Evolutionary conservation across 2,888 invertebrate species (phyloP), one percentile per base, ranked within the genome.

Genomic region (Eubasilissa splendida): DNA sequence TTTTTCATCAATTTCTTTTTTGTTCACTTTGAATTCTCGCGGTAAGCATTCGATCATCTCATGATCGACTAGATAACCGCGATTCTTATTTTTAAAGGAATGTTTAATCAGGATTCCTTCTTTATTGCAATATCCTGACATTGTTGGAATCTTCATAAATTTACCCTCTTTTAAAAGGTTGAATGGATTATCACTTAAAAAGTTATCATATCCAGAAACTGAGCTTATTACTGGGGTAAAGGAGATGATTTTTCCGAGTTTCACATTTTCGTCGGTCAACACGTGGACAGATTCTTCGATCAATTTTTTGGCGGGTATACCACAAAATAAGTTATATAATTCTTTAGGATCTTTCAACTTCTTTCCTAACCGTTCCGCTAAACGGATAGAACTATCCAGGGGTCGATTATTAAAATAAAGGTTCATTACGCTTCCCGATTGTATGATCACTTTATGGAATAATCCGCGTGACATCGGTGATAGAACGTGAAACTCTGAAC

Each of bases 101-200:
- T 76, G 90, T 89, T 33, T 89, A 85, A 80, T 88, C 0, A 89
- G 88, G 0, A 92, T 84, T 0, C 92, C 92, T 86, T 93, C 93
- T 0, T 89, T 90, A 0, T 91, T 91, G 75, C 90, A 92, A 0
- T 92, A 86, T 0, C 93, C 92, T 83, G 91, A 87, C 4, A 92
- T 88, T 0, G 89, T 85, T 0, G 93, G 92, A 7, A 91, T 90
- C 0, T 89, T 87, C 31, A 89, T 86, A 54, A 88, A 88, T 58
- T 86, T 86, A n/a, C 87, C 88, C 74, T 85, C 85, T 81, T 87
- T 87, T 11, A 92, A 80, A 9, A 91, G 87, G 63, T 91, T 84
- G 85, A 93, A 73, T 86, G 93, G 85, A 84, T 87, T 68, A 89
- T 89, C 0, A 85, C 86, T n/a, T 89, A 84, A 80, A 89, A 90